A percentile compares a stretch with the other conserved stretches of the same genome.
phyloP scores from a whole-genome alignment of 2,797 vertebrate genomes.

The Xiphophorus birchmanni region DNA sequence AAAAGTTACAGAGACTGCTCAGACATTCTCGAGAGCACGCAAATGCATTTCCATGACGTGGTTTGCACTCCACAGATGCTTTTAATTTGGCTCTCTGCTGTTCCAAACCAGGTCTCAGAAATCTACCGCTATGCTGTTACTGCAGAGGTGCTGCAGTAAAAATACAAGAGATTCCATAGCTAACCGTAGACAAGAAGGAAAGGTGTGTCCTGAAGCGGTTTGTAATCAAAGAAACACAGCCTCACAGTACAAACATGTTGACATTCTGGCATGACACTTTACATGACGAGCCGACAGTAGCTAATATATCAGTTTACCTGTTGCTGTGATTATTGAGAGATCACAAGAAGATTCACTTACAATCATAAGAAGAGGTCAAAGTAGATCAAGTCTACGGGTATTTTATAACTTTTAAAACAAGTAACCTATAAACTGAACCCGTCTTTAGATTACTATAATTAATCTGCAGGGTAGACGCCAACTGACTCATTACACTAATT shows the following conservation, averaged over 20 bases:
- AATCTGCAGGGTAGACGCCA: conserved; percentile 1
- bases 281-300: conserved; percentile 52
- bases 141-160: conserved; percentile 67
- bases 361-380: not conserved
- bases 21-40: conserved; percentile 51
- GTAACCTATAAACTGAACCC: not conserved
- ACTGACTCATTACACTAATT: not conserved
- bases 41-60: conserved; percentile 74
- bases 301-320: conserved; percentile 5
- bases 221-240: conserved; percentile 52
- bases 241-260: conserved; percentile 42
- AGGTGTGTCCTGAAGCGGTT: conserved; percentile 47
- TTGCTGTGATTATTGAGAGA: conserved; percentile 30
- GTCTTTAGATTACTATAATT: not conserved
- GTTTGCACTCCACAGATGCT: conserved; percentile 64
- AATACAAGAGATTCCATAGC: conserved; percentile 62
- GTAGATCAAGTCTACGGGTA: not conserved
- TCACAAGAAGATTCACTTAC: not conserved
- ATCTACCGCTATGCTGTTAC: conserved; percentile 67
- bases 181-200: conserved; percentile 43
- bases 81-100: conserved; percentile 67
- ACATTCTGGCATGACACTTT: conserved; percentile 38
- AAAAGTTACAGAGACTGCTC: conserved; percentile 32
- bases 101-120: conserved; percentile 64
- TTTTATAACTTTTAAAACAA: not conserved